A percentile compares a stretch with the other conserved stretches of the same genome.
Evolutionary conservation across 2,113 vertebrate species (phyloP).

Genomic region (Tragelaphus scriptus): DNA sequence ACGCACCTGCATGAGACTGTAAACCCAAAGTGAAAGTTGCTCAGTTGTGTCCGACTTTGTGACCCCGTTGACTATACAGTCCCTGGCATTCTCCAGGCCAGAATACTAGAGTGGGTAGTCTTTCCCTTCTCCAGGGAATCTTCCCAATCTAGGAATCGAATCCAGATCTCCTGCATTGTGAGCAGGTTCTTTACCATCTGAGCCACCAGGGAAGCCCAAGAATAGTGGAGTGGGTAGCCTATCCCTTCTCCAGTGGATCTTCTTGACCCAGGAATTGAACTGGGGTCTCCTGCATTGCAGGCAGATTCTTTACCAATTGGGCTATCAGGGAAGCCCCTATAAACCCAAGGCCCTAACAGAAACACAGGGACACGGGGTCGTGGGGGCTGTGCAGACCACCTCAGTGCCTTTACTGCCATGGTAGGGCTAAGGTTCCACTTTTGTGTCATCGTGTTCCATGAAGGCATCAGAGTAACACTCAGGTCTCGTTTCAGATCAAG

Average conservation of each 20-base stretch:
- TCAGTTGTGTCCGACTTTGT: neutral
- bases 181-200: neutral
- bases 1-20: neutral
- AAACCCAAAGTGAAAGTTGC: neutral
- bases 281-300: neutral
- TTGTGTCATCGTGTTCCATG: neutral
- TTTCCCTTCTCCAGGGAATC: neutral
- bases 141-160: neutral
- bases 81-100: neutral
- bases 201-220: neutral
- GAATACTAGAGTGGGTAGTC: neutral
- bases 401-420: neutral
- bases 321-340: neutral
- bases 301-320: neutral
- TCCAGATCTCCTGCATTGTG: fast-evolving
- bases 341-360: neutral
- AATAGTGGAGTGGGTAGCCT: neutral
- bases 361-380: neutral
- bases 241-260: neutral
- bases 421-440: neutral
- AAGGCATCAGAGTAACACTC: neutral
- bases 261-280: neutral
- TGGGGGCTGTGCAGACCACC: neutral
- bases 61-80: neutral
- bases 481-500: neutral